A percentile compares a stretch with the other conserved stretches of the same genome.
Conservation (phyloP, 2,888 invertebrate species). For the Epinotia nisella region DNA sequence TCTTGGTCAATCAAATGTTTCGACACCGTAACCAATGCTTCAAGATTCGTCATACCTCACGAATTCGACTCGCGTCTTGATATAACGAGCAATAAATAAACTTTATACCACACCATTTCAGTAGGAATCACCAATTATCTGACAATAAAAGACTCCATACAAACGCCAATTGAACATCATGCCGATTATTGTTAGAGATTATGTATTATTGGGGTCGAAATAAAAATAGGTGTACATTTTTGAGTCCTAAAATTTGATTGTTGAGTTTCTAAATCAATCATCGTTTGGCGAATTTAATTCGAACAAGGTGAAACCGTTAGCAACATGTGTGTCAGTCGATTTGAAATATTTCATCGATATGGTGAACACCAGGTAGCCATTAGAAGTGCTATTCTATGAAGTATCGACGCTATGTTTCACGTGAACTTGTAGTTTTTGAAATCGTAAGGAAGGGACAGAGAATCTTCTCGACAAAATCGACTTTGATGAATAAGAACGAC, state of each 20-base stretch:
- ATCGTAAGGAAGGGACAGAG: slow-evolving; percentile 50
- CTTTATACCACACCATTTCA: slow-evolving; percentile 80
- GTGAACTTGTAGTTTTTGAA: slow-evolving; percentile 53
- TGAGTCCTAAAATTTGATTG: neutral
- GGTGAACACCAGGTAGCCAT: slow-evolving; percentile 16
- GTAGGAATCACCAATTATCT: slow-evolving; percentile 77
- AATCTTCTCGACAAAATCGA: slow-evolving; percentile 12
- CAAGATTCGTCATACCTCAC: slow-evolving; percentile 70
- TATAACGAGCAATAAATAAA: slow-evolving; percentile 81
- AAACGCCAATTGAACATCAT: slow-evolving; percentile 63
- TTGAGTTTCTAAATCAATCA: slow-evolving; percentile 18
- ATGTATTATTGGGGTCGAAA: no score
- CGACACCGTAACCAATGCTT: slow-evolving; percentile 66
- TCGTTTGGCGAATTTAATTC: neutral
- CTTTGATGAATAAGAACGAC: slow-evolving; percentile 50
- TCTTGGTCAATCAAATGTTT: slow-evolving; percentile 70
- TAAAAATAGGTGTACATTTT: slow-evolving; percentile 38
- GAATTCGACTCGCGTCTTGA: slow-evolving; percentile 71
- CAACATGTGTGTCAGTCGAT: slow-evolving; percentile 6
- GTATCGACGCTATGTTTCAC: neutral
- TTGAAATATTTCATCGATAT: slow-evolving; percentile 10
- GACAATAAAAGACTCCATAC: slow-evolving; percentile 69
- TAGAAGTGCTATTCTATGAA: slow-evolving; percentile 4
- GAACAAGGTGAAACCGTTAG: neutral
- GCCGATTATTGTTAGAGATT: slow-evolving; percentile 58